Percentiles rank a stretch among this genome's conserved stretches.
Evolutionary conservation across 2,888 invertebrate species (phyloP).

Genomic region (Sarcophaga caerulescens): DNA sequence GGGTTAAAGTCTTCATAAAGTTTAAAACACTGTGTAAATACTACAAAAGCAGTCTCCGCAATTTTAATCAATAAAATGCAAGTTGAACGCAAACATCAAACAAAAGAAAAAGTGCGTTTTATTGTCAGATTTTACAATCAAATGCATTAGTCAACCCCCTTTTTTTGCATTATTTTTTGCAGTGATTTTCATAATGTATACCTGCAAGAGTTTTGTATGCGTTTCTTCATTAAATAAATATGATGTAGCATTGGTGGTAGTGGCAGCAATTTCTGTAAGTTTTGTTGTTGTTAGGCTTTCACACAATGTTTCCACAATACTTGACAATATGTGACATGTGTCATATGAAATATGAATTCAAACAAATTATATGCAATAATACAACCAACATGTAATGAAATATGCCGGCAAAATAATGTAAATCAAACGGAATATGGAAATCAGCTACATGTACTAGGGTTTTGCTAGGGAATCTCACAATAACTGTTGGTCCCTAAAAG

Average conservation of each 20-base stretch:
- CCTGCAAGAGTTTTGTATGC: neutral
- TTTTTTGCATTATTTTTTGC: neutral
- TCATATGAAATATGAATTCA: conserved; percentile 58
- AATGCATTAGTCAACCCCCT: conserved; percentile 63
- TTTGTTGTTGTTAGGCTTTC: conserved; percentile 2
- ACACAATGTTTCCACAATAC: conserved; percentile 55
- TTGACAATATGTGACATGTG: conserved; percentile 66
- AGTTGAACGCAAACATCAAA: conserved; percentile 7
- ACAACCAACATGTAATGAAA: neutral
- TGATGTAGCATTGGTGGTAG: conserved; percentile 16
- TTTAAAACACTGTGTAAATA: conserved; percentile 1
- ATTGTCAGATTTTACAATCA: conserved; percentile 60
- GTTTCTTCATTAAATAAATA: conserved; percentile 46
- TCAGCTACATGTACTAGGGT: too few species aligned
- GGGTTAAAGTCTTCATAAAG: conserved; percentile 16
- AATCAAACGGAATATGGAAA: neutral
- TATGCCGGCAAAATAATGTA: neutral
- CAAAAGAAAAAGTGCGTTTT: conserved; percentile 59
- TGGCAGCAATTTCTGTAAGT: neutral
- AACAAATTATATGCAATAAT: conserved; percentile 8
- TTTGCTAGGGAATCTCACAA: too few species aligned
- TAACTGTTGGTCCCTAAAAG: too few species aligned
- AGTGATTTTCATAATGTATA: neutral
- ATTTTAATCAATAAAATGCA: conserved; percentile 62
- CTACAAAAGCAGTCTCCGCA: conserved; percentile 40